Evolutionary conservation across 53 echinoderm and acorn worm species (phyloP).

Genomic region (Stichopus horrens): DNA sequence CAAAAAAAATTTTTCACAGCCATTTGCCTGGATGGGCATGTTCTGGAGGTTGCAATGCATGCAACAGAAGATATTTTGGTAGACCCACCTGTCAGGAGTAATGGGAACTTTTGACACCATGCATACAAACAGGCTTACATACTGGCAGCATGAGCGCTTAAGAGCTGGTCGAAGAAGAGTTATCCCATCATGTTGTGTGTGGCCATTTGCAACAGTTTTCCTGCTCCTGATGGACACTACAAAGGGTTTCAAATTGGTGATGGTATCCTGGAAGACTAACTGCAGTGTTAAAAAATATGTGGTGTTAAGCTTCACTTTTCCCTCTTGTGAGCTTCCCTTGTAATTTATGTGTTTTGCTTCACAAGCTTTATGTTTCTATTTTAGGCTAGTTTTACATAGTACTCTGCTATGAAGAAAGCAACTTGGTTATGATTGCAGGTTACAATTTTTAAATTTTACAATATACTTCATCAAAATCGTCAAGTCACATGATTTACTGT

Average conservation of each 20-base stretch:
- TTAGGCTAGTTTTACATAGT: too few relatives aligned
- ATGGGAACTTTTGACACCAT: too few relatives aligned
- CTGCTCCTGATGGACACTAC: background rate
- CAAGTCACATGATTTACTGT: too few relatives aligned
- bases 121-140: background rate
- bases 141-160: slow-evolving; percentile 15
- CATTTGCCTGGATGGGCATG: slow-evolving; percentile 25
- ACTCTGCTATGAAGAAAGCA: too few relatives aligned
- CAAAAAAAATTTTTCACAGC: background rate
- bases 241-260: background rate
- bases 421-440: too few relatives aligned
- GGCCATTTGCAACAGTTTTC: background rate
- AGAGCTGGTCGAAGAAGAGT: slow-evolving; percentile 5
- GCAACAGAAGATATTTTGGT: slow-evolving; percentile 17
- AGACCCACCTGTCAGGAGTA: too few relatives aligned
- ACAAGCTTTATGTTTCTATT: too few relatives aligned
- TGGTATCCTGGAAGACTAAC: background rate
- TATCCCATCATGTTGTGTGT: slow-evolving; percentile 16
- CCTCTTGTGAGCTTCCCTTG: too few relatives aligned
- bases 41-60: slow-evolving; percentile 21
- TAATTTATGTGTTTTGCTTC: too few relatives aligned
- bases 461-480: too few relatives aligned
- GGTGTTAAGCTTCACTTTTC: too few relatives aligned
- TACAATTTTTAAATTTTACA: too few relatives aligned
- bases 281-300: background rate